Evolutionary conservation across 2,797 vertebrate genomes (phyloP), one percentile per base, ranked within the genome.

Genomic region (Brotula barbata): DNA sequence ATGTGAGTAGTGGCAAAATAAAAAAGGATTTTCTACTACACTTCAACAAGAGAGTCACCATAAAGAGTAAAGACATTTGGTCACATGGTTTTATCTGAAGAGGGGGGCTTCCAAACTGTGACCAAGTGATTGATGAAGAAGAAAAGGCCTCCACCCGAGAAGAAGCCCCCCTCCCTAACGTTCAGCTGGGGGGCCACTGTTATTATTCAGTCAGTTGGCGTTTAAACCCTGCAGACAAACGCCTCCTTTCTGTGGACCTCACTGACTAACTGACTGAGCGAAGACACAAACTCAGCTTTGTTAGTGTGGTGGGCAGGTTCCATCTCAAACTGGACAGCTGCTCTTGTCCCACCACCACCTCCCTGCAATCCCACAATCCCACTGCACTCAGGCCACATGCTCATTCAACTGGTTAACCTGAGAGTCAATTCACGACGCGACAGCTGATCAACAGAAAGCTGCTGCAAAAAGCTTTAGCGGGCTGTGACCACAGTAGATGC

Each of bases 211-310:
- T 61, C 53, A 43, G 68, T 76, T 75, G 51, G 64, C 19, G 63
- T 83, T 85, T 81, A 65, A 86, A 84, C 62, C 57, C 76, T 19
- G 75, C 73, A 55, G 66, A 88, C 86, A 88, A 81, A 86, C 82
- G 49, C 73, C 75, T 79, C 85, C 79, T 85, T 86, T 88, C 80
- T 85, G 74, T 48, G 66, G 54, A 50, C 64, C 69, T 20, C 2
- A 78, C 68, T 55, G 70, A 80, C 58, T 66, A 57, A 53, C 41
- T 58, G 25, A 65, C 64, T 54, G 49, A 71, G 64, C 0, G 10
- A 17, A 20, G 55, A 78, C 65, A 91, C 88, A 90, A 84, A 64
- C 85, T 65, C 43, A 76, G 88, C 89, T 90, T 91, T 91, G 88
- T 91, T 74, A 80, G 77, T 42, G 80, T 5, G 19, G 31, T 33